Percentiles rank a stretch among this genome's conserved stretches.
Evolutionary conservation across 2,797 vertebrate species (phyloP).

Genomic region (Pteronotus mesoamericanus): DNA sequence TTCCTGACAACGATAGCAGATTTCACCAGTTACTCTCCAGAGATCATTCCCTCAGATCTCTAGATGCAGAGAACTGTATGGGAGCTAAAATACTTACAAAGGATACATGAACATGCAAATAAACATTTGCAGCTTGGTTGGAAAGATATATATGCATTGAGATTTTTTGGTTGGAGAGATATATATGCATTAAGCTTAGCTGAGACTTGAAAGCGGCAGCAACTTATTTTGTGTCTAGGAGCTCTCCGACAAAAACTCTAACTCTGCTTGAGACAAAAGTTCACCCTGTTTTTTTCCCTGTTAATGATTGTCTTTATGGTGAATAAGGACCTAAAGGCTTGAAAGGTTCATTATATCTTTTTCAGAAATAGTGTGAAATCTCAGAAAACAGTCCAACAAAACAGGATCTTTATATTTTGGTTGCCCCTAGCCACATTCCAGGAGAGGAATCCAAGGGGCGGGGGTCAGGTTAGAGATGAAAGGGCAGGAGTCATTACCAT

Average conservation of each 20-base stretch:
- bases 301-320: not conserved
- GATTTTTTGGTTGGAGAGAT: not conserved
- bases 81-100: not conserved
- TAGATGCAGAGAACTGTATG: not conserved
- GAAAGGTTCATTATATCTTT: not conserved
- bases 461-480: not conserved
- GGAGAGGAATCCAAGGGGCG: not conserved
- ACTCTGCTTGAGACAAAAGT: not conserved
- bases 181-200: not conserved
- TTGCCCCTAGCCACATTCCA: not conserved
- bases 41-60: not conserved
- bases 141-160: not conserved
- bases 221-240: not conserved
- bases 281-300: not conserved
- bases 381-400: not conserved
- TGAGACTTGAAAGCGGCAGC: conserved; percentile 1
- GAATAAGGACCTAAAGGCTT: not conserved
- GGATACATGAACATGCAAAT: not conserved
- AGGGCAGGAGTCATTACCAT: not conserved
- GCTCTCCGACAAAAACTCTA: not conserved
- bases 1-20: not conserved
- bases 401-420: not conserved
- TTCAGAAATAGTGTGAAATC: not conserved
- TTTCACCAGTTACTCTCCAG: not conserved
- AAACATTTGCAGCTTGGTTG: not conserved